Evolutionary conservation across 1,140 invertebrate genomes (phyloP).

Genomic region (Zaprionus ornatus): DNA sequence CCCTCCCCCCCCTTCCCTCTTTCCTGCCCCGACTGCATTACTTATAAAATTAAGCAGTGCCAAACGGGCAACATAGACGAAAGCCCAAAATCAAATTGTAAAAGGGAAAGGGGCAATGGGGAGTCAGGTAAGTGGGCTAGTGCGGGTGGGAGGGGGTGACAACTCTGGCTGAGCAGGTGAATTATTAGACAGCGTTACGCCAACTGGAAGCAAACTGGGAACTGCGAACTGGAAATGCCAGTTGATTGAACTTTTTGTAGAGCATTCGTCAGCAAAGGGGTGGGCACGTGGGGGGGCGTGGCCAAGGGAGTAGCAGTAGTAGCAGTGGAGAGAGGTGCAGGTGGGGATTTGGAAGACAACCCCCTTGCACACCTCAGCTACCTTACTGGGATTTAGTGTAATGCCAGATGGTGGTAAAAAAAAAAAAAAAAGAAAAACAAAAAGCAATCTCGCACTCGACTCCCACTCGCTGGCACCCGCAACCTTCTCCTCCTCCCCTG

Average conservation of each 20-base stretch:
- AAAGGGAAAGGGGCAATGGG: not conserved
- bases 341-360: too few relatives aligned
- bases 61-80: conserved; percentile 51
- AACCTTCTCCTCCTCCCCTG: not conserved
- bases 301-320: not conserved
- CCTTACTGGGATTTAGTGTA: conserved; percentile 18
- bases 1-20: not conserved
- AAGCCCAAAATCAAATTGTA: conserved; percentile 34
- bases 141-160: not conserved
- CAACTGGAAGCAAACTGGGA: conserved; percentile 12
- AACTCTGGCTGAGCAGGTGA: conserved; percentile 59
- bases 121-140: not conserved
- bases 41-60: conserved; percentile 75
- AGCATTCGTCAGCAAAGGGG: conserved; percentile 17
- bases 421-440: conserved; percentile 10
- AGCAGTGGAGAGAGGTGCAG: too few relatives aligned
- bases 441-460: conserved; percentile 62
- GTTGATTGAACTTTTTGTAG: conserved; percentile 62
- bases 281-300: not conserved
- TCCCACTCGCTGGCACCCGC: not conserved
- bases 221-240: conserved; percentile 49
- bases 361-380: not conserved
- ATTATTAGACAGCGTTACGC: conserved; percentile 53
- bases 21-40: conserved; percentile 38
- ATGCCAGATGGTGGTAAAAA: conserved; percentile 10